phyloP scores from a whole-genome alignment of 2,797 vertebrate genomes.

The Acipenser transmontanus region DNA sequence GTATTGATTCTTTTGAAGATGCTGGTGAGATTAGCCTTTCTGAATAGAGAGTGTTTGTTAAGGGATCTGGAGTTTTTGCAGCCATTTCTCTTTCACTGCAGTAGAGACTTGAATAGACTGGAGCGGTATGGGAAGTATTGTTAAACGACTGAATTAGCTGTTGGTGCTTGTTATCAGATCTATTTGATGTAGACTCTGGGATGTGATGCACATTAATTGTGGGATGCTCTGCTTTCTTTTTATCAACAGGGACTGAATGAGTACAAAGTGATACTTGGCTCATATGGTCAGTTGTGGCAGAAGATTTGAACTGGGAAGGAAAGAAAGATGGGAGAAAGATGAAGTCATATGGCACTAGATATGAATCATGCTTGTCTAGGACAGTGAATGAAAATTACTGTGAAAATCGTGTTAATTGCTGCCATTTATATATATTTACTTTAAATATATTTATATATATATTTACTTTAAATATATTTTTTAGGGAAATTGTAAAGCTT shows the following conservation, averaged over 20 bases:
- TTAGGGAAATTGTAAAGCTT: too few species aligned
- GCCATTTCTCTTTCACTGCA: constrained; percentile 35
- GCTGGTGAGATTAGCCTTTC: constrained; percentile 38
- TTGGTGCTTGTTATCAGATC: constrained; percentile 42
- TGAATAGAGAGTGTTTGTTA: too few species aligned
- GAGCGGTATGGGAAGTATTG: constrained; percentile 30
- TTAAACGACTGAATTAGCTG: constrained; percentile 38
- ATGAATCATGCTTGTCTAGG: too few species aligned
- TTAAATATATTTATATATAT: too few species aligned
- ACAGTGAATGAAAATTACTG: too few species aligned
- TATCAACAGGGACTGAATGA: constrained; percentile 2
- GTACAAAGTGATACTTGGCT: constrained; percentile 20
- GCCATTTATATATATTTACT: too few species aligned
- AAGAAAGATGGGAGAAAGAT: constrained; percentile 16
- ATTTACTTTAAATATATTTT: too few species aligned
- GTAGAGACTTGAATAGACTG: constrained; percentile 46
- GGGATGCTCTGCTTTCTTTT: constrained; percentile 9
- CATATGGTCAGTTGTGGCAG: constrained; percentile 18
- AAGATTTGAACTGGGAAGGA: constrained; percentile 40
- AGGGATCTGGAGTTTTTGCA: constrained; percentile 24
- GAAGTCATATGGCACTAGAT: constrained; percentile 6
- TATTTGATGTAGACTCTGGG: constrained; percentile 39
- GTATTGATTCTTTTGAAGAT: constrained; percentile 62
- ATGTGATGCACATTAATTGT: constrained; percentile 10
- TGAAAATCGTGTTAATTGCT: too few species aligned